A percentile compares a stretch with the other conserved stretches of the same genome.
Evolutionary conservation across 2,797 vertebrate species (phyloP).

Genomic region (Prionace glauca): DNA sequence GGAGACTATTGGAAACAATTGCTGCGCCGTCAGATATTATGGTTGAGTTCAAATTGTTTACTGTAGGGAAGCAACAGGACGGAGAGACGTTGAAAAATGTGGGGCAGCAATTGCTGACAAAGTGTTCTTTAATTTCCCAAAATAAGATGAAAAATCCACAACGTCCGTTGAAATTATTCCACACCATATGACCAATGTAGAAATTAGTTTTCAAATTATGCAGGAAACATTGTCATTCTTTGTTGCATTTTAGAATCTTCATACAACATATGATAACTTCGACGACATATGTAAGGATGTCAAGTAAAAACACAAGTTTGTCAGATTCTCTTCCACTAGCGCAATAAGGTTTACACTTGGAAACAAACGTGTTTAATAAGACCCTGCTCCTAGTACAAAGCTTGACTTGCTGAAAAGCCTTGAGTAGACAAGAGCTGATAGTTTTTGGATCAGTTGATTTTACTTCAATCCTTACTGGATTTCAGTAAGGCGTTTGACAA

Average conservation of each 20-base stretch:
- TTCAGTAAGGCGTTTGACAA: too few relatives aligned
- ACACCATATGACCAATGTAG: not conserved
- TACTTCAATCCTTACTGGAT: too few relatives aligned
- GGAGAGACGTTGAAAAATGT: not conserved
- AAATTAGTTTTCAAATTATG: not conserved
- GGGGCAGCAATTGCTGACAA: not conserved
- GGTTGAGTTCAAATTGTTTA: not conserved
- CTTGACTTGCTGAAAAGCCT: not conserved
- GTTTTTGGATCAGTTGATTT: not conserved
- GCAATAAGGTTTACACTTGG: not conserved
- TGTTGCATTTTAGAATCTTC: not conserved
- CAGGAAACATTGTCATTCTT: not conserved
- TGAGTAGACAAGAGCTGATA: not conserved
- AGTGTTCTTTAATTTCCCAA: not conserved
- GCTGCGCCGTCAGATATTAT: not conserved
- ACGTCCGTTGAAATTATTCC: not conserved
- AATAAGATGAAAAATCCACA: not conserved
- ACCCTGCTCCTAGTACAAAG: not conserved
- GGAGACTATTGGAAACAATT: not conserved
- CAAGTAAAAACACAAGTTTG: not conserved
- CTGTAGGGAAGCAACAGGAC: too few relatives aligned
- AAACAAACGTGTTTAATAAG: not conserved
- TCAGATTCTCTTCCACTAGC: not conserved
- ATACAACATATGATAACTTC: not conserved
- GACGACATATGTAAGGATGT: not conserved